Base-by-base conservation (phyloP, 2,888 invertebrate genomes). In the Pseudococcus viburni region DNA sequence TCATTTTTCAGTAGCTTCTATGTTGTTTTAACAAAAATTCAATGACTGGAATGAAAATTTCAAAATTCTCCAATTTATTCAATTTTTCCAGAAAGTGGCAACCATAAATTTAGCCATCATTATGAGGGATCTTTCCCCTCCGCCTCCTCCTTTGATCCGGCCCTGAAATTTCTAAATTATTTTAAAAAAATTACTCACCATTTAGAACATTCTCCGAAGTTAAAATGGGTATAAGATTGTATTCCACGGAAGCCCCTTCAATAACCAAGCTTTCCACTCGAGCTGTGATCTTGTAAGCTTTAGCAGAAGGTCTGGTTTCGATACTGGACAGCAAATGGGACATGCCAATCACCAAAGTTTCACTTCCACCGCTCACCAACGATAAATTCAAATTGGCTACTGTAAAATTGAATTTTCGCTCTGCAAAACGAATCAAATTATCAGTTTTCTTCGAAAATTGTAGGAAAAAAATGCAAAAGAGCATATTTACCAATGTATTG, bases 321-420 rank as follows among this genome's bases (percentile, higher is more conserved):
- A 95, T 90, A 5, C 95, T 95, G 0, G 94, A 93, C 22, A 95
- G 92, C 90, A 95, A 94, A 91, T 96, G 96, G 0, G 95, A 95
- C 89, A 96, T 91, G 0, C 95, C 95, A 90, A 95, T 91, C 26
- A 95, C 94, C 89, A 96, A 91, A 15, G 96, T 94, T 92, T 96
- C 96, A 90, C 94, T 94, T 89, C 93, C 93, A 89, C 94, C 93
- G 91, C 94, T 95, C 90, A 95, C 92, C 85, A 96, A 91, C 15
- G 95, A 94, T 88, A 96, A 89, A 1, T 94, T 94, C 90, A 95
- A 94, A 91, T 95, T 95, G 19, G 95, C 95, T 86, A 96, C 91
- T 0, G 96, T 95, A 89, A 96, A 93, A 91, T 95, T 95, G 89
- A 95, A 92, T 92, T 95, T 95, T 91, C 96, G 95, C 90, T 96